phyloP scores from a whole-genome alignment of 2,797 vertebrate species.

The Smutsia gigantea region DNA sequence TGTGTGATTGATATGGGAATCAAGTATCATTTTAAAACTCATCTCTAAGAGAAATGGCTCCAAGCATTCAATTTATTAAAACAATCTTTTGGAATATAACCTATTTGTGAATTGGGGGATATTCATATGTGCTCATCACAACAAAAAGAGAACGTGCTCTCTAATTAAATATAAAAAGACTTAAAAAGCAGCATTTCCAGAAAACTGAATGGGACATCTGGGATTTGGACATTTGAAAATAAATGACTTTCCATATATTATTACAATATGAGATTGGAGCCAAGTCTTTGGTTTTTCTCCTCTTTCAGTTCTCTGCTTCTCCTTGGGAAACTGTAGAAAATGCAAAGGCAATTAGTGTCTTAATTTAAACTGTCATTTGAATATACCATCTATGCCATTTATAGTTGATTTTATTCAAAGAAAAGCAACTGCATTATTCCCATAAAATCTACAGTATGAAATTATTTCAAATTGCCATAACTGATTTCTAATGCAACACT shows the following conservation, averaged over 20 bases:
- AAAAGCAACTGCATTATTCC: background rate
- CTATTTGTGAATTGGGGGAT: background rate
- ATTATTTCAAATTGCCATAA: background rate
- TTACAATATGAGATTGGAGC: background rate
- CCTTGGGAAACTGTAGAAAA: background rate
- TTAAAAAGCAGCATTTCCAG: background rate
- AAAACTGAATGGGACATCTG: background rate
- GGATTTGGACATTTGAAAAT: background rate
- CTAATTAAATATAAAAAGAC: background rate
- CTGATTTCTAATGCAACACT: conserved; percentile 7
- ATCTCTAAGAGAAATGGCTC: background rate
- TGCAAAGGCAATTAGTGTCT: background rate
- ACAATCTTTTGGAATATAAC: background rate
- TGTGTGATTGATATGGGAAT: background rate
- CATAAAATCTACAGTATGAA: background rate
- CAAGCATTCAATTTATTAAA: background rate
- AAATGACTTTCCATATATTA: background rate
- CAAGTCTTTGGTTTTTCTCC: background rate
- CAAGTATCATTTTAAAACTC: background rate
- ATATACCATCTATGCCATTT: background rate
- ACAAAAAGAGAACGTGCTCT: background rate
- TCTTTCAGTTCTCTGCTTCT: background rate
- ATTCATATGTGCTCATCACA: background rate
- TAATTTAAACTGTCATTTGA: background rate
- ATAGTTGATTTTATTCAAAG: background rate